These are phyloP conservation scores for Pardalotus punctatus DNA, from an alignment of 2,113 vertebrate genomes.

Conservation along the genomic window DNA sequence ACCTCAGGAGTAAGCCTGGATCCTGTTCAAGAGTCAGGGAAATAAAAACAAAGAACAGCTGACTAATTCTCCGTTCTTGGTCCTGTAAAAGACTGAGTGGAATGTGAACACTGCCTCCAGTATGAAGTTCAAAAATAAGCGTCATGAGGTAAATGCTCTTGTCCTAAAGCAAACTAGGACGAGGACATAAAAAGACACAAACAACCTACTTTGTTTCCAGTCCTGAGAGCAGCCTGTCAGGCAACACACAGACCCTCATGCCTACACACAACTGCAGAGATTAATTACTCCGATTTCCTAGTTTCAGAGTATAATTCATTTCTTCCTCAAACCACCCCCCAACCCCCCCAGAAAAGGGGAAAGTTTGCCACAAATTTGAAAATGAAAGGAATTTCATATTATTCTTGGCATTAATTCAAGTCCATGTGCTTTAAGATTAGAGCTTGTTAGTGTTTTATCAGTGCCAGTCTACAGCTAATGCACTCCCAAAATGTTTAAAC, in stretches of 20 bases:
- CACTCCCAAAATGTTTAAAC: neutral
- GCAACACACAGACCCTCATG: constrained; percentile 48
- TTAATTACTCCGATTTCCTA: constrained; percentile 52
- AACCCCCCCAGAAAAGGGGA: neutral
- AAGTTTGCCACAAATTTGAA: neutral
- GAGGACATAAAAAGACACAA: constrained; percentile 63
- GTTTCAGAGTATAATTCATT: neutral
- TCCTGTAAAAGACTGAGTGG: constrained; percentile 53
- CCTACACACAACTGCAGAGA: constrained; percentile 39
- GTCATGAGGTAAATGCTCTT: constrained; percentile 64
- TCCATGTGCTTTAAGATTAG: neutral
- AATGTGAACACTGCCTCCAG: constrained; percentile 60
- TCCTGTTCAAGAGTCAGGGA: constrained; percentile 48
- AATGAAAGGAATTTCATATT: neutral
- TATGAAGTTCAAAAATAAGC: constrained; percentile 65
- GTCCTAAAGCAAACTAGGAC: constrained; percentile 65
- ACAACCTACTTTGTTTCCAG: constrained; percentile 54
- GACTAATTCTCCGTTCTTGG: constrained; percentile 51
- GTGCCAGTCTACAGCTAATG: neutral
- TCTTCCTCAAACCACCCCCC: neutral
- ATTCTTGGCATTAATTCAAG: neutral
- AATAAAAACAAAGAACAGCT: constrained; percentile 71
- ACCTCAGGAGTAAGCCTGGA: constrained; percentile 54
- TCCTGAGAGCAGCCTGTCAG: constrained; percentile 37
- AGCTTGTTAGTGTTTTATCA: neutral